phyloP scores from a whole-genome alignment of 2,113 vertebrate genomes.

The Odobenus rosmarus region DNA sequence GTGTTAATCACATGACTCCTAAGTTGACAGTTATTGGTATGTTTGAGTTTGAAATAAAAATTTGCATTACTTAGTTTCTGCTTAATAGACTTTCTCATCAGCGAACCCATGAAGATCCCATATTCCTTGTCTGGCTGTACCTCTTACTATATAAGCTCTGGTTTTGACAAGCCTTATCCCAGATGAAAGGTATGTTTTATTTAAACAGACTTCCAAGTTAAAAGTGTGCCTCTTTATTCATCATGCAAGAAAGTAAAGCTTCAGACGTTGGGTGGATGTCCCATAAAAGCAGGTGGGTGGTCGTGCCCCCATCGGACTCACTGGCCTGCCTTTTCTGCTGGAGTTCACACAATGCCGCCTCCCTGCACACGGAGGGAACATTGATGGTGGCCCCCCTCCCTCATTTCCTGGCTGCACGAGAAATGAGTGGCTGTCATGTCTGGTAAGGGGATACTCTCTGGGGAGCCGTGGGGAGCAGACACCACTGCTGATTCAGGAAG shows the following conservation, averaged over 20 bases:
- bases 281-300: not conserved
- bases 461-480: not conserved
- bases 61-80: not conserved
- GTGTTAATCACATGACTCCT: not conserved
- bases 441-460: too few relatives aligned
- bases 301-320: rapidly evolving
- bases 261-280: not conserved
- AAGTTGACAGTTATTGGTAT: not conserved
- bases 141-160: not conserved
- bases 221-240: not conserved
- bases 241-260: not conserved
- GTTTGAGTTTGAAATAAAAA: constrained; percentile 24
- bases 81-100: not conserved
- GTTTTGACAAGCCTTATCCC: not conserved
- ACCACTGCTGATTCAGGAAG: not conserved
- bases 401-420: not conserved
- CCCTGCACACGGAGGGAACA: not conserved
- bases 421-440: rapidly evolving
- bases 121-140: not conserved
- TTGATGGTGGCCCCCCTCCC: not conserved
- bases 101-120: not conserved
- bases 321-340: not conserved
- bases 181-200: constrained; percentile 20
- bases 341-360: rapidly evolving
- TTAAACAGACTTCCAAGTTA: not conserved